These are phyloP conservation scores for Sitta europaea DNA, from an alignment of 2,113 vertebrate species.

Conservation along the genomic window DNA sequence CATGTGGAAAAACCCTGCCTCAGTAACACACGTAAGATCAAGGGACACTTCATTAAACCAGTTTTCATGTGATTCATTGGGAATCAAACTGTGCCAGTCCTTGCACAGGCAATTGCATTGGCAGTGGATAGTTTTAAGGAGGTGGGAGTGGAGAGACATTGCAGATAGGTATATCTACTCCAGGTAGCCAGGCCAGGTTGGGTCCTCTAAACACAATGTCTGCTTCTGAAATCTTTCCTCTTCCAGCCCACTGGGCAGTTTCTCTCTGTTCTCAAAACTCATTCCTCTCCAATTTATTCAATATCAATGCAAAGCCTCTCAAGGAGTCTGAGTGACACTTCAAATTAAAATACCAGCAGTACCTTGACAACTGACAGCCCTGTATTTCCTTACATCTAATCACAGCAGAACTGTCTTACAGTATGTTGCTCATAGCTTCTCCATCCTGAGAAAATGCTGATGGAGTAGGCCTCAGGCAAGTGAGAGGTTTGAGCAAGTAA, in stretches of 20 bases:
- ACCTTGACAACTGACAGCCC: background rate
- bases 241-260: background rate
- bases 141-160: background rate
- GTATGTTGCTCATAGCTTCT: background rate
- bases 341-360: constrained; percentile 34
- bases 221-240: background rate
- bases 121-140: background rate
- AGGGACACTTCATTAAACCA: constrained; percentile 5
- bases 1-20: background rate
- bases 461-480: constrained; percentile 25
- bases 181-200: background rate
- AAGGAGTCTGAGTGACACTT: constrained; percentile 32
- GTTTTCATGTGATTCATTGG: background rate
- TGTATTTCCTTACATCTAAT: constrained; percentile 27
- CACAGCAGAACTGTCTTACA: background rate
- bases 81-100: background rate
- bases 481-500: background rate
- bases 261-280: background rate
- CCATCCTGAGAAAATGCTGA: constrained; percentile 17
- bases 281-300: constrained; percentile 26
- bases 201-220: background rate
- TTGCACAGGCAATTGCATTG: background rate
- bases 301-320: background rate
- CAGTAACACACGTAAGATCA: background rate
- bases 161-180: background rate